Evolutionary conservation across 2,113 vertebrate species (phyloP).

Genomic region (Cinclus mexicanus): DNA sequence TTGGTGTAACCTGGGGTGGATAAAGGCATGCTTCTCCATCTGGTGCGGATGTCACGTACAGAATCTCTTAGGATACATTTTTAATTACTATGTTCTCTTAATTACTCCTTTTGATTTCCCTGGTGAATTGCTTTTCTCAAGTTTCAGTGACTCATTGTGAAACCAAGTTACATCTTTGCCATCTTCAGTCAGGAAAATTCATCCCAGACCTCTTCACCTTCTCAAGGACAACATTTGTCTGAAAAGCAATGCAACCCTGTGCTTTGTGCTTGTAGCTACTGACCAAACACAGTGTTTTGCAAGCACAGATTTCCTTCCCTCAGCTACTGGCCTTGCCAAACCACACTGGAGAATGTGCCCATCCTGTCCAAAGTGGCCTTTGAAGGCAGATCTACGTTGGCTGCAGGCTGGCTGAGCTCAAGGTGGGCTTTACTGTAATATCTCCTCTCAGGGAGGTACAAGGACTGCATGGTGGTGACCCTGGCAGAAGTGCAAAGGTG

Average conservation of each 20-base stretch:
- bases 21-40: neutral
- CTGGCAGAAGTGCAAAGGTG: neutral
- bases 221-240: neutral
- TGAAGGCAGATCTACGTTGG: neutral
- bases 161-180: neutral
- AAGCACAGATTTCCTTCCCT: neutral
- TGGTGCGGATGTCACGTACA: neutral
- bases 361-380: accelerated
- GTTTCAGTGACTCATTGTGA: conserved; percentile 41
- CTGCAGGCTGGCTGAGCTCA: neutral
- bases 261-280: neutral
- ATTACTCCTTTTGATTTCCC: conserved; percentile 70
- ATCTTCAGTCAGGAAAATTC: neutral
- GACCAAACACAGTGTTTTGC: neutral
- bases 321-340: neutral
- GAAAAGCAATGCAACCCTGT: neutral
- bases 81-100: conserved; percentile 61
- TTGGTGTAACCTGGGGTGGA: conserved; percentile 31
- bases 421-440: accelerated
- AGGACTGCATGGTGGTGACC: neutral
- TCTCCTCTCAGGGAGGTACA: neutral
- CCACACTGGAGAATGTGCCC: accelerated
- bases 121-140: neutral
- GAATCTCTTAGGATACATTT: conserved; percentile 27
- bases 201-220: neutral